phyloP scores from a whole-genome alignment of 2,888 invertebrate genomes.

The Entomobrya proxima region DNA sequence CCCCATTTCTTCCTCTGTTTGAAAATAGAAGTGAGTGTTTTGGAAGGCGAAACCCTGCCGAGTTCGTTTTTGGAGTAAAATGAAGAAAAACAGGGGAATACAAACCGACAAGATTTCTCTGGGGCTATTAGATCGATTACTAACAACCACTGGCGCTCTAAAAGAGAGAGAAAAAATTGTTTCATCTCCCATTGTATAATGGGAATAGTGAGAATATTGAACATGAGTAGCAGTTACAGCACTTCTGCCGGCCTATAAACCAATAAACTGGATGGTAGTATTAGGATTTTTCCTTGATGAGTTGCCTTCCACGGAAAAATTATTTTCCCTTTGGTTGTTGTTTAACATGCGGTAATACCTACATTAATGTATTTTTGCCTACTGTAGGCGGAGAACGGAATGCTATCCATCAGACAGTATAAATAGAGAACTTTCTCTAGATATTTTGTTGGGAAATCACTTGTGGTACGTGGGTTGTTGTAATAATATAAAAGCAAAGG shows the following conservation, averaged over 20 bases:
- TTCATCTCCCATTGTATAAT: not conserved
- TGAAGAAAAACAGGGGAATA: conserved; percentile 28
- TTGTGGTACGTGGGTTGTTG: not conserved
- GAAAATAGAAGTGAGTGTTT: not conserved
- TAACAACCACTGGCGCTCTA: not conserved
- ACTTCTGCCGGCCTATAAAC: not conserved
- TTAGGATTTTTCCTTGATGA: not conserved
- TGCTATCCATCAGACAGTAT: conserved; percentile 2
- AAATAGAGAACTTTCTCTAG: not conserved
- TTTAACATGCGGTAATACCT: not conserved
- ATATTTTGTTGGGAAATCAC: not conserved
- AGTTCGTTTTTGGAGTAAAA: too few species aligned
- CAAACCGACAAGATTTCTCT: conserved; percentile 48
- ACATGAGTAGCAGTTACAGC: not conserved
- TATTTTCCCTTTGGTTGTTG: conserved; percentile 11
- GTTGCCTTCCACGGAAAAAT: conserved; percentile 16
- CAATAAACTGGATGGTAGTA: conserved; percentile 10
- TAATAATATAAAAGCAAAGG: not conserved
- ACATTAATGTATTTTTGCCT: not conserved
- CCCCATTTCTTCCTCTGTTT: not conserved
- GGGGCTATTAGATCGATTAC: conserved; percentile 59
- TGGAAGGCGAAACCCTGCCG: too few species aligned
- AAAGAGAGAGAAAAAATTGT: not conserved
- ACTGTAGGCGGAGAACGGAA: not conserved
- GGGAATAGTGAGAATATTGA: not conserved